Evolutionary conservation across 2,888 invertebrate genomes (phyloP).

Genomic region (Chaitophorus viminalis): DNA sequence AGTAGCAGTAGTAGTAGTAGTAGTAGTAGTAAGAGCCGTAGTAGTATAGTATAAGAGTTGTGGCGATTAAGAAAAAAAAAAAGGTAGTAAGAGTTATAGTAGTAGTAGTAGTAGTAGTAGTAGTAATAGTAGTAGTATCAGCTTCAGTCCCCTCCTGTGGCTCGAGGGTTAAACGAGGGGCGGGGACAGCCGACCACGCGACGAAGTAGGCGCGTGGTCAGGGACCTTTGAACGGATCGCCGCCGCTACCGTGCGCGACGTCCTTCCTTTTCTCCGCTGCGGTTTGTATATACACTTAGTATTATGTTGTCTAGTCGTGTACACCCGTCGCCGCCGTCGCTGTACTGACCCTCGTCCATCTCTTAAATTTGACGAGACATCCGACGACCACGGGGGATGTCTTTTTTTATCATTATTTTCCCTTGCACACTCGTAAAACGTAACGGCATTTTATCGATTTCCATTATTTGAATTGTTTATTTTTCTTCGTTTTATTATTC

Average conservation of each 20-base stretch:
- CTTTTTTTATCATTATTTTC: constrained; percentile 19
- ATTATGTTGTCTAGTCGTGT: constrained; percentile 54
- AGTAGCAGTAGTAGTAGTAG: constrained; percentile 4
- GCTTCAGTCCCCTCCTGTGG: constrained; percentile 26
- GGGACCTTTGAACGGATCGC: constrained; percentile 56
- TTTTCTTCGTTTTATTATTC: not conserved
- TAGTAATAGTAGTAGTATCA: constrained; percentile 6
- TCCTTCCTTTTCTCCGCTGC: not conserved
- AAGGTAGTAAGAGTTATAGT: constrained; percentile 24
- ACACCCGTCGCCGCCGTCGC: not conserved
- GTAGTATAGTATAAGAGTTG: too few relatives aligned
- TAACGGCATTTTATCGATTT: not conserved
- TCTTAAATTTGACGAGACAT: constrained; percentile 19
- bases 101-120: constrained; percentile 19
- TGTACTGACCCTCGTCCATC: constrained; percentile 42
- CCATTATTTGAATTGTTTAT: not conserved
- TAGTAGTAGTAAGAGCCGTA: constrained; percentile 21
- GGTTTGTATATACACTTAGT: constrained; percentile 47
- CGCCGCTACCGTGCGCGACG: constrained; percentile 20
- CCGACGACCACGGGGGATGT: constrained; percentile 20
- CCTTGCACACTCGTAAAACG: not conserved
- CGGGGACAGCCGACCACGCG: constrained; percentile 59
- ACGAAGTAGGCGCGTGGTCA: constrained; percentile 57
- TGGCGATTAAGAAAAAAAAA: too few relatives aligned
- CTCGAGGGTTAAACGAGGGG: constrained; percentile 60